Percentiles rank a stretch among this genome's conserved stretches.
These are phyloP conservation scores for Drosophila formosana DNA, from an alignment of 2,888 invertebrate genomes.

Conservation along the genomic window DNA sequence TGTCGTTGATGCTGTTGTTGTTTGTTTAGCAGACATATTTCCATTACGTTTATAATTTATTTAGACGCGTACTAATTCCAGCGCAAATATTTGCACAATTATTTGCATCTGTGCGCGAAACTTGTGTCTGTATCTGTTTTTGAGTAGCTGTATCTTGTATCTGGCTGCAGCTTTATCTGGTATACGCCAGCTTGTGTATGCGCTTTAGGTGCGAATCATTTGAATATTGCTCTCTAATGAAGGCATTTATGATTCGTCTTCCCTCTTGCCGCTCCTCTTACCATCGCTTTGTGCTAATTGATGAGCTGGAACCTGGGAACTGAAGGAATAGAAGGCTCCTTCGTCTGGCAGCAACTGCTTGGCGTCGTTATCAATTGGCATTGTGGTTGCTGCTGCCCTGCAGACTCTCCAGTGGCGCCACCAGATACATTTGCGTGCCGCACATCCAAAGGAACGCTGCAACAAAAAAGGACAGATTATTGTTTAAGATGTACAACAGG, in stretches of 20 bases:
- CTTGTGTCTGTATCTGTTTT: slow-evolving; percentile 15
- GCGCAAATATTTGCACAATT: slow-evolving; percentile 68
- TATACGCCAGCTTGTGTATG: background rate
- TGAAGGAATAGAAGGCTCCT: background rate
- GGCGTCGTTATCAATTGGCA: slow-evolving; percentile 21
- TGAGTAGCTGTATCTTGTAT: slow-evolving; percentile 10
- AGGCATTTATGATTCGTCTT: slow-evolving; percentile 56
- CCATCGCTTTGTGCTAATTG: slow-evolving; percentile 16
- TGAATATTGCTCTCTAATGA: slow-evolving; percentile 45
- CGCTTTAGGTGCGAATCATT: background rate
- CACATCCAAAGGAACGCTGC: slow-evolving; percentile 76
- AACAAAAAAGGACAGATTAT: slow-evolving; percentile 10
- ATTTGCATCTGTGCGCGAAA: slow-evolving; percentile 57
- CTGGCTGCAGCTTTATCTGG: background rate
- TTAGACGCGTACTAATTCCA: slow-evolving; percentile 73
- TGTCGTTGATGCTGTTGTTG: slow-evolving; percentile 28
- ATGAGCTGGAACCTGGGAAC: slow-evolving; percentile 9
- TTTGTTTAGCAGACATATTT: slow-evolving; percentile 36
- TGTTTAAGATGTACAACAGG: background rate
- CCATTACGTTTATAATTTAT: slow-evolving; percentile 54
- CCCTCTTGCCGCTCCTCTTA: background rate
- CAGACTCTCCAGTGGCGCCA: slow-evolving; percentile 75
- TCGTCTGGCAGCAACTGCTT: background rate
- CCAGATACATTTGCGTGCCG: slow-evolving; percentile 75
- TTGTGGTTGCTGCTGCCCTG: slow-evolving; percentile 39